Base-by-base conservation (phyloP, 2,888 invertebrate species). In the Acheta domesticus region DNA sequence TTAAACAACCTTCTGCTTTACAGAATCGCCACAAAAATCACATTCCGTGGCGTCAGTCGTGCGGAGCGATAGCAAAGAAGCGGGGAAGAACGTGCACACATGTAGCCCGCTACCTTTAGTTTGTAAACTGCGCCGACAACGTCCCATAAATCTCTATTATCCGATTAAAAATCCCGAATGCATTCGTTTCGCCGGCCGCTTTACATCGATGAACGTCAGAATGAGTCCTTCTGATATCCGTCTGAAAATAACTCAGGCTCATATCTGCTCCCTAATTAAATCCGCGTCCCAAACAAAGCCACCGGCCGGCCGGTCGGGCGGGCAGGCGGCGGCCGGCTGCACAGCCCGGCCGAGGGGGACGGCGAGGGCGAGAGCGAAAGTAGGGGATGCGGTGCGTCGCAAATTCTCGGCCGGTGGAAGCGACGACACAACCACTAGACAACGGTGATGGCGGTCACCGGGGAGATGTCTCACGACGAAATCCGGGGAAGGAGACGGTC, bases 251-350 rank as follows among this genome's bases (percentile, higher is more conserved):
- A 62, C n/a, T 62, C 62, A 62, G n/a, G 62, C 62, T 62, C 62
- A 62, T 62, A 62, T 62, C 62, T 62, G 62, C 62, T 62, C n/a
- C n/a, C 62, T 62, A 62, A 62, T 62, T 62, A 62, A 62, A 62
- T 62, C 62, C 62, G 62, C 62, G 14, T 62, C 62, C 62, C 62
- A 62, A 62, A 62, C 62, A 62, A 62, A 62, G 62, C 62, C 14
- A 62, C 16, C 62, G 16, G 62, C 62, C 62, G 62, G 23, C 8
- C 36, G 36, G 36, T 36, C 36, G 36, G 36, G 36, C 14, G 16
- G 19, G 62, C 5, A n/a, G 62, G 36, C 5, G n/a, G 62, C 5
- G 62, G n/a, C 62, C 16, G 3, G 62, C 62, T 11, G 14, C 62
- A 62, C 5, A 14, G n/a, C 12, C 4, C 62, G 12, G n/a, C 8